These are phyloP conservation scores for Bombus pascuorum DNA, from an alignment of 1,140 invertebrate species.

Conservation along the genomic window DNA sequence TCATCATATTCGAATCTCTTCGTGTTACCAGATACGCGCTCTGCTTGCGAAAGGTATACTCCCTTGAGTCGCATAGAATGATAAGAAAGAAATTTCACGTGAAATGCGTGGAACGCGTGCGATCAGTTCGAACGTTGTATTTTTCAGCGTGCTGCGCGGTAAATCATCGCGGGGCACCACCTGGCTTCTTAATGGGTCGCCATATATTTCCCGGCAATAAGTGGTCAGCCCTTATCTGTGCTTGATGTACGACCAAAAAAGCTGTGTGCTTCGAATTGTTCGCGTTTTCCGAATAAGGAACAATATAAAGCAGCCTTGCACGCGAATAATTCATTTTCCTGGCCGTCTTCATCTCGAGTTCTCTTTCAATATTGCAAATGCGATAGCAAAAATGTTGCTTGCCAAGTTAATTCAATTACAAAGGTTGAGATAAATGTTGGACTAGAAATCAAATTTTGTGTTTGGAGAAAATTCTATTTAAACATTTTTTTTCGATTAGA, in stretches of 20 bases:
- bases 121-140: conserved; percentile 7
- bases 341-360: not conserved
- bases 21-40: not conserved
- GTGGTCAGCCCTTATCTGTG: conserved; percentile 54
- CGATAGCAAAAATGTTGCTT: not conserved
- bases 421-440: too few relatives aligned
- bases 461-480: not conserved
- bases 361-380: not conserved
- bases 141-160: conserved; percentile 15
- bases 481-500: not conserved
- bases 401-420: not conserved
- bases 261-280: not conserved
- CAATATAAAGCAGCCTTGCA: conserved; percentile 37
- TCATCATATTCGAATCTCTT: not conserved
- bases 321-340: conserved; percentile 34
- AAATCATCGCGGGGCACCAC: conserved; percentile 32
- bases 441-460: not conserved
- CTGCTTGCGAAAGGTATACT: not conserved
- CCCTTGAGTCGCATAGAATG: not conserved
- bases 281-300: conserved; percentile 25
- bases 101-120: not conserved
- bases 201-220: conserved; percentile 57
- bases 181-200: conserved; percentile 49
- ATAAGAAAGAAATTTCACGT: not conserved
- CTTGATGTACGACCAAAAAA: conserved; percentile 40